Evolutionary conservation across 2,113 vertebrate genomes (phyloP).

Genomic region (Alosa alosa): DNA sequence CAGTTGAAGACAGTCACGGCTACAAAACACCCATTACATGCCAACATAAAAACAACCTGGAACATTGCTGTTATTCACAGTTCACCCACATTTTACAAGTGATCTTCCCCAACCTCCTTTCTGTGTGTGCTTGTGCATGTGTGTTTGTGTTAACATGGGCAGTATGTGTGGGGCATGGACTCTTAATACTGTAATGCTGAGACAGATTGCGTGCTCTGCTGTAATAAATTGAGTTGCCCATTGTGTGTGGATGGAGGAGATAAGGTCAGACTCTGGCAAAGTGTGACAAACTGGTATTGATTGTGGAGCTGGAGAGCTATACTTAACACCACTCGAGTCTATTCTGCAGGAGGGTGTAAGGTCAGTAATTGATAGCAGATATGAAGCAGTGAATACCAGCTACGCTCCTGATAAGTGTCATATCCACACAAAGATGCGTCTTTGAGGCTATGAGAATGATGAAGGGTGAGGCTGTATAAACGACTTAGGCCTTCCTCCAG

Average conservation of each 20-base stretch:
- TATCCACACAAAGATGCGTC: no score
- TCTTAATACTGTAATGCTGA: background rate
- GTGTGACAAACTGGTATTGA: constrained; percentile 25
- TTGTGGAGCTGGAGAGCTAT: background rate
- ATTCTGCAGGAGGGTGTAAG: background rate
- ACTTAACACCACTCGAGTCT: background rate
- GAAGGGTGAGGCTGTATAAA: no score
- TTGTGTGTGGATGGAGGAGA: background rate
- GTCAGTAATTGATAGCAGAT: background rate
- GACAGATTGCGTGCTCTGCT: background rate
- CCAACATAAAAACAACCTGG: background rate
- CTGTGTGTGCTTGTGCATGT: background rate
- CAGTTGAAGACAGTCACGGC: background rate
- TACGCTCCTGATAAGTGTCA: no score
- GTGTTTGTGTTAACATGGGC: background rate
- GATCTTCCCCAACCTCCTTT: background rate
- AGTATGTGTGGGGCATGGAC: background rate
- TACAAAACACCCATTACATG: no score
- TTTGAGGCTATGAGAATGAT: no score
- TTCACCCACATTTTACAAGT: background rate
- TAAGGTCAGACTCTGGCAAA: constrained; percentile 10
- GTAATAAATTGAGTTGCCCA: background rate
- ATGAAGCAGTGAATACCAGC: background rate
- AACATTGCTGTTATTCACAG: background rate
- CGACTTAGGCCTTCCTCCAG: background rate